Percentiles rank a stretch among this genome's conserved stretches.
phyloP scores from a whole-genome alignment of 2,797 vertebrate genomes.

The Melanotaenia parkinsoni region DNA sequence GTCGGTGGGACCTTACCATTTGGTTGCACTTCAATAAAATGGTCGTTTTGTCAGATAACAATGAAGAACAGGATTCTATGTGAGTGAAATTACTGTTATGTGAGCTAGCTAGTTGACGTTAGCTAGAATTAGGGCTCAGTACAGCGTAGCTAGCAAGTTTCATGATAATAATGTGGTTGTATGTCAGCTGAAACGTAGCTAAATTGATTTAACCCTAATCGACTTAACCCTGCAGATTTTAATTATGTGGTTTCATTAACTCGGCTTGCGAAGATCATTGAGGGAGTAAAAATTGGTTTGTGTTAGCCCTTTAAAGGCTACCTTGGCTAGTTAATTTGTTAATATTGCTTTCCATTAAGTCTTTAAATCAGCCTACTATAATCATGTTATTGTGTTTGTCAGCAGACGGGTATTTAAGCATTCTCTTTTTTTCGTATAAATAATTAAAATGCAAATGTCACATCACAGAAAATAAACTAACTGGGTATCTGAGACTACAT shows the following conservation, averaged over 20 bases:
- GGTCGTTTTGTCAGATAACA: slow-evolving; percentile 82
- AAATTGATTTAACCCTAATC: not conserved
- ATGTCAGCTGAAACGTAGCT: not conserved
- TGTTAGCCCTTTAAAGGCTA: slow-evolving; percentile 20
- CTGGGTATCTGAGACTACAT: too few relatives aligned
- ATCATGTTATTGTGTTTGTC: not conserved
- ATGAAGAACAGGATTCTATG: slow-evolving; percentile 84
- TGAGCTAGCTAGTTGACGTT: slow-evolving; percentile 28
- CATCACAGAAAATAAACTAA: not conserved
- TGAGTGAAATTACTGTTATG: slow-evolving; percentile 68
- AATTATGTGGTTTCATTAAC: rapidly evolving
- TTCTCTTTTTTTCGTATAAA: not conserved
- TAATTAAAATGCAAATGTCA: too few relatives aligned
- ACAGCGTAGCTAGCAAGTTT: not conserved
- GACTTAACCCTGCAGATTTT: rapidly evolving
- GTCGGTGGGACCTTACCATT: not conserved
- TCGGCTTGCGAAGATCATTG: not conserved
- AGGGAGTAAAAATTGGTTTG: not conserved
- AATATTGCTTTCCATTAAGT: not conserved
- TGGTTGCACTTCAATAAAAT: slow-evolving; percentile 67
- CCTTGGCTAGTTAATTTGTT: not conserved
- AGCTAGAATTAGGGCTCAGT: slow-evolving; percentile 1
- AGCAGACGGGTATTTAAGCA: too few relatives aligned
- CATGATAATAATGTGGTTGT: not conserved
- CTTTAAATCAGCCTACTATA: not conserved